Conservation (phyloP, 2,888 invertebrate genomes). For the Cryptus viduatorius region DNA sequence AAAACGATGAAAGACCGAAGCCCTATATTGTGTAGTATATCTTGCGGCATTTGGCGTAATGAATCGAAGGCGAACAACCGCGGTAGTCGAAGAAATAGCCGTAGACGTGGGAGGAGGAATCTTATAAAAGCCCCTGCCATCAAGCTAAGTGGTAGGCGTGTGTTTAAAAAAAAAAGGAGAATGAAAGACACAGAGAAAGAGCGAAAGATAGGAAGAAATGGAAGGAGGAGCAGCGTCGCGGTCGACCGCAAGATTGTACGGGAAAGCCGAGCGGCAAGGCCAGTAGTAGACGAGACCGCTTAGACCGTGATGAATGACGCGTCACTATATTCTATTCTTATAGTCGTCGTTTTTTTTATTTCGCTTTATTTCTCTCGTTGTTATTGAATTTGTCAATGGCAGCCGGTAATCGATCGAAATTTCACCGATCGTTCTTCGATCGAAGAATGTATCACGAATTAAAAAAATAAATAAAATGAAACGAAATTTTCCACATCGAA, state of each 20-base stretch:
- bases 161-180: slow-evolving; percentile 57
- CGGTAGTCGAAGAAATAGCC: slow-evolving; percentile 46
- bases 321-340: slow-evolving; percentile 48
- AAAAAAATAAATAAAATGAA: slow-evolving; percentile 6
- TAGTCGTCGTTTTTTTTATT: slow-evolving; percentile 12
- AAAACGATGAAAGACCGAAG: neutral
- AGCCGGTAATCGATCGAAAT: slow-evolving; percentile 44
- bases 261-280: slow-evolving; percentile 33
- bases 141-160: slow-evolving; percentile 65
- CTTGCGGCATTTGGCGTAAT: slow-evolving; percentile 48
- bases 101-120: slow-evolving; percentile 51
- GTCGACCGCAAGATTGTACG: slow-evolving; percentile 80
- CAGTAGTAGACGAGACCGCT: slow-evolving; percentile 51
- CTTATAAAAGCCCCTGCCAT: slow-evolving; percentile 61
- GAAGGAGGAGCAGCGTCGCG: slow-evolving; percentile 69
- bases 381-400: slow-evolving; percentile 54
- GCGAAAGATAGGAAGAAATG: slow-evolving; percentile 43
- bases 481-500: slow-evolving; percentile 23
- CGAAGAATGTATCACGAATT: neutral
- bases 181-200: slow-evolving; percentile 34
- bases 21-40: neutral
- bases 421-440: slow-evolving; percentile 26
- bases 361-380: slow-evolving; percentile 18
- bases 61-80: slow-evolving; percentile 44
- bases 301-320: slow-evolving; percentile 50